Conservation (phyloP, 2,113 vertebrate genomes). For the Prochilodus magdalenae region DNA sequence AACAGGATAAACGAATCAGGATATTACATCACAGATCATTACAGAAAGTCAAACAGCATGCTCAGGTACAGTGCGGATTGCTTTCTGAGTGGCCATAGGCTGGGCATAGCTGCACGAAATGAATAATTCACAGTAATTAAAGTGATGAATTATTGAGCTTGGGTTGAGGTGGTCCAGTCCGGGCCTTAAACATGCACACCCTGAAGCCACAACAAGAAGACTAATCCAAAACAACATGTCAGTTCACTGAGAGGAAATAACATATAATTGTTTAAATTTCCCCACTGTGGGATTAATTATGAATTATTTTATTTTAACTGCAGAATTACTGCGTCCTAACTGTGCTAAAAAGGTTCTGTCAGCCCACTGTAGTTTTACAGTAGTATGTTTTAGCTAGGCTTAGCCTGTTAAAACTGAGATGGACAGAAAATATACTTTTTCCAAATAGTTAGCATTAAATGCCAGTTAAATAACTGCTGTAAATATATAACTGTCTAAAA, state of each 20-base stretch:
- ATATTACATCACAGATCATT: not conserved
- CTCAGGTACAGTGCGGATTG: not conserved
- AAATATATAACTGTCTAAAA: not conserved
- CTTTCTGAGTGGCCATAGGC: not conserved
- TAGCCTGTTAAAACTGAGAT: no score
- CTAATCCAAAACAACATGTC: not conserved
- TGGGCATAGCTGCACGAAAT: constrained; percentile 19
- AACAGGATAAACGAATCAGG: not conserved
- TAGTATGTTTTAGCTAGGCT: not conserved
- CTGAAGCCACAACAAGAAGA: not conserved
- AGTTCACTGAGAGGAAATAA: not conserved
- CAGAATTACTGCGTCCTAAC: not conserved
- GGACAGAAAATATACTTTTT: no score
- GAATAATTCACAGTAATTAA: constrained; percentile 54
- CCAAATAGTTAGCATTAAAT: not conserved
- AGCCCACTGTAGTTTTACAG: not conserved
- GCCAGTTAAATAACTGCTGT: not conserved
- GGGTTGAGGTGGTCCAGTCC: not conserved
- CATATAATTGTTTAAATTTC: no score
- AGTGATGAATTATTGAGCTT: constrained; percentile 53
- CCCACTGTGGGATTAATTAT: no score
- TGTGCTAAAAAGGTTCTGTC: not conserved
- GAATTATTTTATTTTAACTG: no score
- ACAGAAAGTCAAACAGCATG: not conserved
- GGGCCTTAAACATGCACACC: not conserved